Evolutionary conservation across 2,797 vertebrate genomes (phyloP), one percentile per base, ranked within the genome.

Genomic region (Ciconia nigra): DNA sequence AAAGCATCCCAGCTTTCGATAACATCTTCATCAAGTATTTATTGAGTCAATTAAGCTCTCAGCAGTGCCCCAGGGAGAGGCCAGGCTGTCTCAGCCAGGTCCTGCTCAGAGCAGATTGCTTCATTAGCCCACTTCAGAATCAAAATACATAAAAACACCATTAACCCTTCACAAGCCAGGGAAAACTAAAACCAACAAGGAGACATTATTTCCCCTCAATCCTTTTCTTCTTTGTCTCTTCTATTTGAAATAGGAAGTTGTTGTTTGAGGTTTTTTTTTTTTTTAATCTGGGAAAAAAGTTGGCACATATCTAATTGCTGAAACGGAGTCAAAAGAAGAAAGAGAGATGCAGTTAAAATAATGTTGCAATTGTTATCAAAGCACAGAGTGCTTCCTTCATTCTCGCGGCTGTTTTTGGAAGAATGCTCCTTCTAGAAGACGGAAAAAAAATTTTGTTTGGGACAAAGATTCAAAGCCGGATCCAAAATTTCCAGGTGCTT

Each of bases 401-500:
- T 69, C 69, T 78, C 92, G 63, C 2, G 59, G 84, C 89, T 93
- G 90, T 25, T 91, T 94, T 95, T 94, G 96, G 95, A 97, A 96
- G 90, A 90, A 74, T 3, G 18, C 63, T 89, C 81, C 84, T 94
- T 93, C 90, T 62, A 95, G 89, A 92, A 84, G 71, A 84, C 37
- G 13, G 46, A 22, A 21, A 83, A 86, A 74, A 86, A 78, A 28
- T 2, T 13, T 59, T 87, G 84, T 87, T 96, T 96, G 94, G 93
- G 95, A 96, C 79, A 87, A 74, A 95, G 65, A 92, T 69, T 62
- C 49, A 71, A 94, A 94, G 69, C 26, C 15, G 11, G 72, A 91
- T 97, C 96, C 96, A 97, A 95, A 96, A 96, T 95, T 93, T 90
- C 95, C 96, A 96, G 96, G 97, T 97, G 95, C 47, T 96, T 96